These are phyloP conservation scores for Prietella phreatophila DNA, from an alignment of 2,113 vertebrate species.

Conservation along the genomic window DNA sequence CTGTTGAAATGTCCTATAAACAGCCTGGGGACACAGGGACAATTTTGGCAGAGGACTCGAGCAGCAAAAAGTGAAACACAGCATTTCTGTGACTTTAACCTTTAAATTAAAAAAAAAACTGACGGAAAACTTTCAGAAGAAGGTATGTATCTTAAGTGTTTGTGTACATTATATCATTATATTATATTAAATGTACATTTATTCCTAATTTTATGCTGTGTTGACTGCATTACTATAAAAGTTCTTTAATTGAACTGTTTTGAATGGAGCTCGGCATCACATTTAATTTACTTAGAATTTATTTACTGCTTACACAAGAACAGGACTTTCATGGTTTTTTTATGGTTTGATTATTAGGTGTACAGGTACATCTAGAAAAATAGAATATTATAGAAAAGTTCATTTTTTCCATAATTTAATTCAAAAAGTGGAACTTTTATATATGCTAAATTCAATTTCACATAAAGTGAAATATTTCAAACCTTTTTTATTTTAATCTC, in stretches of 20 bases:
- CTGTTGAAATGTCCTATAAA: constrained; percentile 28
- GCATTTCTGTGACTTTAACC: background rate
- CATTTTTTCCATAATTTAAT: too few species aligned
- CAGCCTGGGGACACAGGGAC: constrained; percentile 19
- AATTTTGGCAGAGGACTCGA: constrained; percentile 5
- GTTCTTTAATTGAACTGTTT: background rate
- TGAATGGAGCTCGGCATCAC: background rate
- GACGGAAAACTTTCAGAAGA: background rate
- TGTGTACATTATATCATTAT: background rate
- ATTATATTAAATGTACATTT: background rate
- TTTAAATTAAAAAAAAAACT: background rate
- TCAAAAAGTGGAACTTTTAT: too few species aligned
- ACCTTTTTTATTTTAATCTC: too few species aligned
- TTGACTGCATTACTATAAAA: background rate
- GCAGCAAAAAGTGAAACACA: constrained; percentile 10
- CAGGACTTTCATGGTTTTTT: background rate
- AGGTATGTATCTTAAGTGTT: background rate
- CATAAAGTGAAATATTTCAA: too few species aligned
- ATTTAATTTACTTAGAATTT: too few species aligned
- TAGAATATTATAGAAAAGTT: too few species aligned
- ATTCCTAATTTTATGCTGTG: background rate
- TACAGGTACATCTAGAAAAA: too few species aligned
- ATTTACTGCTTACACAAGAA: background rate
- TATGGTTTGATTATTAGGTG: background rate
- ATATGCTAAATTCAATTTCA: too few species aligned